phyloP scores from a whole-genome alignment of 2,888 invertebrate species.

The Empis livida region DNA sequence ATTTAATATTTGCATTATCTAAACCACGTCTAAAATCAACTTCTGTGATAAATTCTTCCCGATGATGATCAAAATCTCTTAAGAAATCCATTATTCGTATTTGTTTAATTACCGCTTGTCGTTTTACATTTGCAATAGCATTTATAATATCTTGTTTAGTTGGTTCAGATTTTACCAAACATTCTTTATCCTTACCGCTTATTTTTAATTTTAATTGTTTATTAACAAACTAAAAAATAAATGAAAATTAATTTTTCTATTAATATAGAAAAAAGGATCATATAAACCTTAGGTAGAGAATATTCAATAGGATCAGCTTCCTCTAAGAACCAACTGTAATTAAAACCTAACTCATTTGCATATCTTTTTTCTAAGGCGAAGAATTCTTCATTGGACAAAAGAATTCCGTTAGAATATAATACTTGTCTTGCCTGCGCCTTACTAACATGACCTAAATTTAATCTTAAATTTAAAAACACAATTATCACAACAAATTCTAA shows the following conservation, averaged over 20 bases:
- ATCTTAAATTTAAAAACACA: constrained; percentile 33
- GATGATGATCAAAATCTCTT: constrained; percentile 48
- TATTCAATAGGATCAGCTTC: constrained; percentile 40
- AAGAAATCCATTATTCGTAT: constrained; percentile 53
- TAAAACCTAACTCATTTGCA: constrained; percentile 62
- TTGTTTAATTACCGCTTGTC: constrained; percentile 52
- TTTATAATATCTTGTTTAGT: constrained; percentile 52
- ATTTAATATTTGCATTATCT: constrained; percentile 48
- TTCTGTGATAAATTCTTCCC: constrained; percentile 48
- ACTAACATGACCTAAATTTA: constrained; percentile 58
- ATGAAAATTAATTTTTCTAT: too few species aligned
- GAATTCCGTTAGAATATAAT: constrained; percentile 51
- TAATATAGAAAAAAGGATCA: not conserved
- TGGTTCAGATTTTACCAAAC: not conserved
- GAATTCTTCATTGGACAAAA: constrained; percentile 51
- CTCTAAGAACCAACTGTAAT: constrained; percentile 54
- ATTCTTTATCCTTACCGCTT: not conserved
- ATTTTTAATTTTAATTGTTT: too few species aligned
- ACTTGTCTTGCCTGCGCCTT: constrained; percentile 57
- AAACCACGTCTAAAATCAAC: constrained; percentile 60
- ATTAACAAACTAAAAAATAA: too few species aligned
- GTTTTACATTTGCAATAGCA: constrained; percentile 61
- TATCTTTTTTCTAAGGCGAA: constrained; percentile 56
- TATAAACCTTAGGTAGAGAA: constrained; percentile 23
- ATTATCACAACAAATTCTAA: not conserved